phyloP scores from a whole-genome alignment of 1,140 invertebrate species.

The Hyles vespertilio region DNA sequence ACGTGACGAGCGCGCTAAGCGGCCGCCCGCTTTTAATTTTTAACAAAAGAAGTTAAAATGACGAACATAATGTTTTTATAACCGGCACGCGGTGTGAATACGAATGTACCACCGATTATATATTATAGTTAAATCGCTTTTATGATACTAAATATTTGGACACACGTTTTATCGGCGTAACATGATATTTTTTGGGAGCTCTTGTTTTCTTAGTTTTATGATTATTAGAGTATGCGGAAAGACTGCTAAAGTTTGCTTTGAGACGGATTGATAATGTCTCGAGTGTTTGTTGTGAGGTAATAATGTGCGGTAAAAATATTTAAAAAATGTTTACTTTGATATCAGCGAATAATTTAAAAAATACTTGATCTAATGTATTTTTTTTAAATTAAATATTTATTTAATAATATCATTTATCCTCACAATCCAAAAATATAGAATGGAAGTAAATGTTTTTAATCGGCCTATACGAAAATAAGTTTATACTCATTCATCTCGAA shows the following conservation, averaged over 20 bases:
- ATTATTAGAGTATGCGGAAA: slow-evolving; percentile 58
- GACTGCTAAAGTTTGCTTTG: slow-evolving; percentile 38
- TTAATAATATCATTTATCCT: no score
- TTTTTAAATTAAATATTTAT: no score
- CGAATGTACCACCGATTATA: slow-evolving; percentile 64
- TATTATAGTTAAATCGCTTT: slow-evolving; percentile 68
- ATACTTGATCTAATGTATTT: no score
- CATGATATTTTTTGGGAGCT: slow-evolving; percentile 62
- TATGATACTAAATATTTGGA: slow-evolving; percentile 73
- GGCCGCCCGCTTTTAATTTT: slow-evolving; percentile 50
- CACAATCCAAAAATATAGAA: no score
- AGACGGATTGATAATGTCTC: not conserved
- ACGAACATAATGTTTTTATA: slow-evolving; percentile 64
- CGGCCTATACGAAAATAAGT: no score
- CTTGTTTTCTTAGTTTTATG: slow-evolving; percentile 60
- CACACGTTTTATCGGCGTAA: slow-evolving; percentile 64
- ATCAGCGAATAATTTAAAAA: not conserved
- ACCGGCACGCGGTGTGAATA: slow-evolving; percentile 54
- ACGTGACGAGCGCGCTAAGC: slow-evolving; percentile 58
- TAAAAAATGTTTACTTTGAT: not conserved
- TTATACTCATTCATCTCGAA: no score
- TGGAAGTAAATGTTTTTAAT: no score
- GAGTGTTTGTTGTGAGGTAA: not conserved
- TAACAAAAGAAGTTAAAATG: slow-evolving; percentile 61
- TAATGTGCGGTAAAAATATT: not conserved